Evolutionary conservation across 2,113 vertebrate species (phyloP), one percentile per base, ranked within the genome.

Genomic region (Agapornis roseicollis): DNA sequence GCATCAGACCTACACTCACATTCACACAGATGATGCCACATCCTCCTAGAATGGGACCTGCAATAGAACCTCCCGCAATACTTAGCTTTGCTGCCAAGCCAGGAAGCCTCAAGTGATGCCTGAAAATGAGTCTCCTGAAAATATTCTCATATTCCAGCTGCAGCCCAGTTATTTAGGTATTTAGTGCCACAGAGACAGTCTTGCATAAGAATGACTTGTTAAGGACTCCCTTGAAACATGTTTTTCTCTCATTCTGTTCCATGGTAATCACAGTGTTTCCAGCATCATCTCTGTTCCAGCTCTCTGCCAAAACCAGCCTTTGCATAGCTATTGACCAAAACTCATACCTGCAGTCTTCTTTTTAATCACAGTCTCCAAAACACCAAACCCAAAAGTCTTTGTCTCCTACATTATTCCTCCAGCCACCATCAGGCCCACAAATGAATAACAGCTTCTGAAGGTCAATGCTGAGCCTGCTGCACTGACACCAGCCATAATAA

Each of bases 391-490:
- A 3, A 60, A 88, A 88, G 60, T n/a, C 72, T 20, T 64, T 2
- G 8, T 20, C 80, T 92, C 47, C 77, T 65, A 0, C 1, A 6
- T 23, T 52, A n/a, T 18, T 49, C 56, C 47, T 79, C 47, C 11
- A 80, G 76, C 39, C 78, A 9, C 47, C 78, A 9, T 17, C 37
- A 60, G 42, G 44, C 58, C 63, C 29, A 13, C 15, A 44, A 84
- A 53, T 1, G 4, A 4, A 0, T n/a, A 71, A 25, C 37, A 47
- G 85, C 55, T 80, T 41, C 80, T 90, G 72, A 94, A 96, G 88
- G 94, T 88, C 92, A 92, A 0, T 25, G 88, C 80, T 64, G 72
- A 91, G 33, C 72, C 82, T 60, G 88, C 93, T 61, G 28, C 80
- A 49, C 69, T 1, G 2, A 37, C 80, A 65, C 13, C 69, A 41